Conservation (phyloP, 2,113 vertebrate species). For the Colaptes auratus region DNA sequence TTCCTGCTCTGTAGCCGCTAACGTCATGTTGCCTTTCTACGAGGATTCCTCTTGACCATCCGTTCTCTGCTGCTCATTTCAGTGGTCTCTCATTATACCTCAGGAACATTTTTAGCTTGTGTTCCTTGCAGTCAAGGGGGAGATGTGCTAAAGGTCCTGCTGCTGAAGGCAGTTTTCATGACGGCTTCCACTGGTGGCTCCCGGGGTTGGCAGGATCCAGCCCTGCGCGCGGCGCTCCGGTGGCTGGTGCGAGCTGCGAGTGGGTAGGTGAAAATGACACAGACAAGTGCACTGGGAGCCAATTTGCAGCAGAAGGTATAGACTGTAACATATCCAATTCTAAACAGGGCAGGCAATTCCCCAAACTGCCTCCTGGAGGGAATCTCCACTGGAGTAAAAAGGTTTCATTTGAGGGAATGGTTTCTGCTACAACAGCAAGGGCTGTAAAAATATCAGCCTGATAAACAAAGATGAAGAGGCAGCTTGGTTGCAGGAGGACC, state of each 20-base stretch:
- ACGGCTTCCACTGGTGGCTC: not conserved
- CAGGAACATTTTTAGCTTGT: not conserved
- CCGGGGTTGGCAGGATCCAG: not conserved
- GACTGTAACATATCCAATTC: slow-evolving; percentile 28
- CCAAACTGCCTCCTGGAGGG: slow-evolving; percentile 45
- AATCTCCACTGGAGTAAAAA: slow-evolving; percentile 19
- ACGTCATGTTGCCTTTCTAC: fast-evolving
- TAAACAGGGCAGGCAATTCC: slow-evolving; percentile 59
- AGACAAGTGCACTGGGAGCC: slow-evolving; percentile 29
- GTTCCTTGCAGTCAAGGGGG: not conserved
- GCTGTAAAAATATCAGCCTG: not conserved
- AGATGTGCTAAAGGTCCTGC: not conserved
- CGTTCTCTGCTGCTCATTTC: not conserved
- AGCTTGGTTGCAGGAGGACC: fast-evolving
- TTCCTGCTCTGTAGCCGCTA: not conserved
- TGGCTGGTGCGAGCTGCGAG: not conserved
- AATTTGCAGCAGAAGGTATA: slow-evolving; percentile 62
- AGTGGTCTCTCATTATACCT: fast-evolving
- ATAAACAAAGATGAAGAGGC: not conserved
- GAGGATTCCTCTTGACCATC: not conserved
- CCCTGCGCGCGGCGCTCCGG: not conserved
- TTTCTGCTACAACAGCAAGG: not conserved
- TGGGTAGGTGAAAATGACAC: slow-evolving; percentile 58
- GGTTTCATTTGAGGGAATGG: not conserved
- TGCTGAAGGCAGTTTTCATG: not conserved